Evolutionary conservation across 35 echinoderm and acorn worm species (phyloP), one percentile per base, ranked within the genome.

Genomic region (Patiria miniata): DNA sequence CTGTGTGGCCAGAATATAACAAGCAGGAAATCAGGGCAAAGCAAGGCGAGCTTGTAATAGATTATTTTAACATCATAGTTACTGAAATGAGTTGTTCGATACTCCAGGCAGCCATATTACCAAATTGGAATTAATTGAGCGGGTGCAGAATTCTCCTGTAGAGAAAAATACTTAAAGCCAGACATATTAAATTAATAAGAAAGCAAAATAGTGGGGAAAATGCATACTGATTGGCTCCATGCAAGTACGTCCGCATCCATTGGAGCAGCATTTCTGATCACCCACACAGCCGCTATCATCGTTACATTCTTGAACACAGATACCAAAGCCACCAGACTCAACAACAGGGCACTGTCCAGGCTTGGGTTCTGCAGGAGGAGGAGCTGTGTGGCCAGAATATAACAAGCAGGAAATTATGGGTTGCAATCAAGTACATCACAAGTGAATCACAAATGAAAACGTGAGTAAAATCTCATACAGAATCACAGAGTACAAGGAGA

Each of bases 191-290:
- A 14, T 14, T 55, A 55, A 60, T 60, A 26, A 60, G 19, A 60
- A 18, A 18, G 28, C 19, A n/a, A n/a, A 55, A 55, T n/a, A n/a
- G 8, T 60, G 28, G 0, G 28, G 28, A 73, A 73, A 34, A 23
- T 34, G 23, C 65, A 5, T 30, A 73, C 65, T 30, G 26, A 73
- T 30, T 39, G 91, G 85, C 18, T 83, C 91, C 38, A 89, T 26
- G 39, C 91, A 93, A 16, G 37, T 69, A 19, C 77, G 60, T 39
- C 91, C 91, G 47, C 91, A 93, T 0, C 91, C 91, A 68, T 93
- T 89, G 86, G 86, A 84, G 32, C 91, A 93, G 54, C 91, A 93
- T 34, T 89, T 88, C 69, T 89, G 79, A 3, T 86, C 78, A 19
- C 40, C 65, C 5, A 21, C 28, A 57, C 91, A 93, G 29, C 77